Evolutionary conservation across 2,888 invertebrate species (phyloP), one percentile per base, ranked within the genome.

Genomic region (Nebria salina): DNA sequence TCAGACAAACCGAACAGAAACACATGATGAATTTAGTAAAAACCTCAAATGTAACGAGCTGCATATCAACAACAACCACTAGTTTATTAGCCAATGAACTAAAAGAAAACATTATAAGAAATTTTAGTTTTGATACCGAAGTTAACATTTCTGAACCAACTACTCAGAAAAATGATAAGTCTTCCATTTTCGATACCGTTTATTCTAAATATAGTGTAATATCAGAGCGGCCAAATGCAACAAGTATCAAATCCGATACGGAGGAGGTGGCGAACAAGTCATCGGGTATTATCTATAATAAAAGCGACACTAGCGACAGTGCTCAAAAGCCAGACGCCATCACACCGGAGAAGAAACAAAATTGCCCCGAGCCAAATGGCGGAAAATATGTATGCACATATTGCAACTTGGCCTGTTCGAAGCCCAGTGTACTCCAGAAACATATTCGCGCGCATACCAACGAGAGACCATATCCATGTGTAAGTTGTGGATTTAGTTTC

Each of bases 391-490:
- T 95, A 84, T 97, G 97, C 88, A 94, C 95, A 11, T 97, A 95
- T 88, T 97, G 97, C 91, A 95, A 95, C 88, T 90, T 96, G 87
- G 93, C 94, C 84, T 97, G 97, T 91, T 95, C 97, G 86, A 97
- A 97, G 90, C 97, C 97, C 82, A 97, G 97, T 88, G 97, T 97
- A 84, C 91, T 97, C 83, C 95, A 97, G 89, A 97, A 97, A 91
- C 97, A 97, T 91, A 95, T 97, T 89, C 93, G 97, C 87, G 96
- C 97, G 83, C 97, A 97, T 89, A 97, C 97, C 72, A 96, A 97
- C 88, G 97, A 97, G 89, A 92, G 97, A 85, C 97, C 97, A 82
- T 97, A 94, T 90, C 97, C 97, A 42, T 97, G 97, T 90, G 91
- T 92, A 86, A 94, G 95, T 84, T 97, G 97, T 89, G 96, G 96